Evolutionary conservation across 1,140 invertebrate species (phyloP).

Genomic region (Trachelipus rathkii): DNA sequence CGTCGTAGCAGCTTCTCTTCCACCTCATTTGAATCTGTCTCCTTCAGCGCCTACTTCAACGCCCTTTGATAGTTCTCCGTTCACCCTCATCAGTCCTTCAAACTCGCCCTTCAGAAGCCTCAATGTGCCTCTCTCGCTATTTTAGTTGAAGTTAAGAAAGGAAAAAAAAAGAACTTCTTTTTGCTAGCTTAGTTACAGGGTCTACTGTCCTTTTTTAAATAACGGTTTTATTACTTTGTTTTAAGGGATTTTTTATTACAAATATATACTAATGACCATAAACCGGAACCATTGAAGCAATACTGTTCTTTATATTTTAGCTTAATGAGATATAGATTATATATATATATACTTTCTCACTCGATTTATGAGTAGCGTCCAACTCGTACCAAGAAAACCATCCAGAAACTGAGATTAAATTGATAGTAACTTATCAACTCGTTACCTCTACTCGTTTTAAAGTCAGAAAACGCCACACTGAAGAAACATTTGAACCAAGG

Average conservation of each 20-base stretch:
- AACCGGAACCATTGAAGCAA: not conserved
- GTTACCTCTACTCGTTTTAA: not conserved
- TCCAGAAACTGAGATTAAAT: not conserved
- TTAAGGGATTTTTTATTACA: too few species aligned
- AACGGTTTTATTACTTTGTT: not conserved
- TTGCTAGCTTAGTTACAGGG: not conserved
- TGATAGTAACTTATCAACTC: too few species aligned
- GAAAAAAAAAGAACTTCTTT: not conserved
- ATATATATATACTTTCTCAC: too few species aligned
- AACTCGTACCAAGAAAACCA: not conserved
- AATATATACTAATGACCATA: not conserved
- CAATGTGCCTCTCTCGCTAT: not conserved
- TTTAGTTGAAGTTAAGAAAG: not conserved
- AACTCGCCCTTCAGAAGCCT: not conserved
- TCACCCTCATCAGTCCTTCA: not conserved
- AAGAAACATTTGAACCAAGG: not conserved
- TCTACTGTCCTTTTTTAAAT: not conserved
- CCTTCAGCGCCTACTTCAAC: not conserved
- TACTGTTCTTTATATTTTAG: not conserved
- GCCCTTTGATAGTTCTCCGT: not conserved
- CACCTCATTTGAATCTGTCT: not conserved
- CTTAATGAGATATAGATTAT: too few species aligned
- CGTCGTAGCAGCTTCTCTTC: not conserved
- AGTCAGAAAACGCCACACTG: not conserved
- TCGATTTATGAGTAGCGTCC: not conserved